Base-by-base conservation (phyloP, 2,113 vertebrate species). In the Myrmophylax atrothorax region DNA sequence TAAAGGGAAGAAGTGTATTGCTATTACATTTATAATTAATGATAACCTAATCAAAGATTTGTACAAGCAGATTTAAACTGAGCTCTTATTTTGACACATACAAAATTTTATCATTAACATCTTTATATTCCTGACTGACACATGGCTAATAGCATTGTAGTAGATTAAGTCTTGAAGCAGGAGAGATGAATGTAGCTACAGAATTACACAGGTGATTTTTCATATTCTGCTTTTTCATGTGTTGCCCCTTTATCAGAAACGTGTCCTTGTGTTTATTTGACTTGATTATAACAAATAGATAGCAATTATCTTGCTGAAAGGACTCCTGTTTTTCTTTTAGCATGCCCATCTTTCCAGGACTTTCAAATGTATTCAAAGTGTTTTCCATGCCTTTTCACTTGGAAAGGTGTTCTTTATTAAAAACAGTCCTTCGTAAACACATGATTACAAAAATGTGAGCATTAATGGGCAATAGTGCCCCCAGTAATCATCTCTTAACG, bases 1-100 rank as follows among this genome's bases (percentile, higher is more conserved):
- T 95, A 82, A 92, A 94, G 77, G 86, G 58, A 92, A 96, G 60
- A 79, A 85, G 49, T 70, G 14, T 74, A 90, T 89, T 88, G 75
- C 74, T 86, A 55, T 95, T 96, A 74, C 76, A 67, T 95, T 96
- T 96, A 80, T 97, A 95, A 96, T 97, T 96, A 96, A 95, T 84
- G 83, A 84, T 92, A 96, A 94, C 90, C 81, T 93, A 92, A 96
- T 96, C 69, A 86, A 85, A 87, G 85, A 93, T 91, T 87, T 95
- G 92, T 94, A 72, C 89, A 88, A 90, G 93, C 89, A 74, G 74
- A 89, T 96, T 96, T 94, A 94, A 96, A 94, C 64, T 78, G 87
- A 96, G 78, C 72, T 94, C 69, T 93, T 95, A 96, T 96, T 97
- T 92, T 97, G 87, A 93, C 96, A 90, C 3, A 1, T 90, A 86